A percentile compares a stretch with the other conserved stretches of the same genome.
Evolutionary conservation across 2,797 vertebrate genomes (phyloP).

Genomic region (Danio albolineatus): DNA sequence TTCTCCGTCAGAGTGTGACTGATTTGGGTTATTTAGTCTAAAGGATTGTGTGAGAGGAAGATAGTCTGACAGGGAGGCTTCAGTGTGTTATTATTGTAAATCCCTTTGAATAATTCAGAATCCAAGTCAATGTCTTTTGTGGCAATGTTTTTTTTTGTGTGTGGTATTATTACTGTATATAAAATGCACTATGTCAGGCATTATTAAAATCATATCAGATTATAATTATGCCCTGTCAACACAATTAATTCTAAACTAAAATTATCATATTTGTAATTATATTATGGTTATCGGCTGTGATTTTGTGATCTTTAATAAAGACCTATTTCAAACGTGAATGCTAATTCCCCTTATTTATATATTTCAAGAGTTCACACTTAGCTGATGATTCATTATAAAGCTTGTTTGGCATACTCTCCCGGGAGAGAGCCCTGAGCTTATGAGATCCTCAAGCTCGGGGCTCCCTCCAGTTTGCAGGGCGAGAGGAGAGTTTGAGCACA

Average conservation of each 20-base stretch:
- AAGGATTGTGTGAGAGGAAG: constrained; percentile 6
- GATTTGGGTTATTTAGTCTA: constrained; percentile 14
- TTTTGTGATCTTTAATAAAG: not conserved
- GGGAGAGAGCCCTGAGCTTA: no score
- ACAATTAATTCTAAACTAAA: not conserved
- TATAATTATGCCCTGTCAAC: not conserved
- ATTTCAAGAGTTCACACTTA: no score
- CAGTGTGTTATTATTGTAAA: constrained; percentile 16
- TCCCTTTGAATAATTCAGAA: constrained; percentile 27
- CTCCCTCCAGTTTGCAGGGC: no score
- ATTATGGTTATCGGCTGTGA: not conserved
- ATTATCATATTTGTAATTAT: not conserved
- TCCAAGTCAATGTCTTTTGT: constrained; percentile 29
- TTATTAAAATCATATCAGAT: not conserved
- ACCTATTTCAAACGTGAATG: not conserved
- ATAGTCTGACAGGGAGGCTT: constrained; percentile 24
- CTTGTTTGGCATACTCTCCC: no score
- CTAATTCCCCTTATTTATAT: not conserved
- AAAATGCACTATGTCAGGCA: not conserved
- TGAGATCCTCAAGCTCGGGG: no score
- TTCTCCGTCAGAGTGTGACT: not conserved
- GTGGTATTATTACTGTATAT: not conserved
- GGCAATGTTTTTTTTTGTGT: constrained; percentile 17
- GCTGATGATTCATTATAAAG: no score
- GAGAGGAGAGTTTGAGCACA: no score